These are phyloP conservation scores for Bellardia pandia DNA, from an alignment of 2,888 invertebrate genomes.

Conservation along the genomic window DNA sequence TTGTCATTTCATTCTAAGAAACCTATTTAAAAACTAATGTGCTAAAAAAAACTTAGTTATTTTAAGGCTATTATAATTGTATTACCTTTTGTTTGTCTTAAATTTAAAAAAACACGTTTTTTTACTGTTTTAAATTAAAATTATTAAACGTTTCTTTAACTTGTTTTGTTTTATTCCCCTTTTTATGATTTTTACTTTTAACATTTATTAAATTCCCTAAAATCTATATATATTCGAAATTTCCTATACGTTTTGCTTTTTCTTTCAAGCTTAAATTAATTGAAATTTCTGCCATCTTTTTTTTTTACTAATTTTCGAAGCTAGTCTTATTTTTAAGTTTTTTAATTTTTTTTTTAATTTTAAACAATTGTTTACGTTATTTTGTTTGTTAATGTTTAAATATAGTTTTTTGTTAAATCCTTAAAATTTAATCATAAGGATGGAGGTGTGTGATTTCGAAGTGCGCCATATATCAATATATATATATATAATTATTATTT, in stretches of 20 bases:
- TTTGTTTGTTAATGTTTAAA: slow-evolving; percentile 50
- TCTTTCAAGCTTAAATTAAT: slow-evolving; percentile 51
- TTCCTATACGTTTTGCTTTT: slow-evolving; percentile 33
- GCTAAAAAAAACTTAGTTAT: slow-evolving; percentile 67
- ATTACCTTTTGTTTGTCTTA: slow-evolving; percentile 53
- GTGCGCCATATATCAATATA: slow-evolving; percentile 69
- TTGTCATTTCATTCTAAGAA: slow-evolving; percentile 53
- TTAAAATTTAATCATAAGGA: slow-evolving; percentile 79
- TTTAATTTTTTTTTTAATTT: slow-evolving; percentile 51
- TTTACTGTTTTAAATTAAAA: slow-evolving; percentile 65
- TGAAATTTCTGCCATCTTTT: slow-evolving; percentile 43
- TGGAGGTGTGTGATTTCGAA: slow-evolving; percentile 77
- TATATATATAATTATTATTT: slow-evolving; percentile 66
- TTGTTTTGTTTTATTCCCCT: slow-evolving; percentile 52
- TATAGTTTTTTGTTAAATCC: slow-evolving; percentile 68
- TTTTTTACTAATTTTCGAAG: slow-evolving; percentile 51
- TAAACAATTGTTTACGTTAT: slow-evolving; percentile 65
- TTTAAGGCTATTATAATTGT: slow-evolving; percentile 61
- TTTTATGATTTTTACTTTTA: slow-evolving; percentile 48
- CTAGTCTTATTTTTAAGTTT: slow-evolving; percentile 63
- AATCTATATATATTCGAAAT: slow-evolving; percentile 62
- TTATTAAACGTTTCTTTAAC: slow-evolving; percentile 53
- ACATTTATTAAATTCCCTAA: slow-evolving; percentile 73
- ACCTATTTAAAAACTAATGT: slow-evolving; percentile 69
- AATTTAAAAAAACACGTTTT: slow-evolving; percentile 74